A percentile compares a stretch with the other conserved stretches of the same genome.
These are phyloP conservation scores for Uropetala carovei DNA, from an alignment of 2,888 invertebrate species.

Conservation along the genomic window DNA sequence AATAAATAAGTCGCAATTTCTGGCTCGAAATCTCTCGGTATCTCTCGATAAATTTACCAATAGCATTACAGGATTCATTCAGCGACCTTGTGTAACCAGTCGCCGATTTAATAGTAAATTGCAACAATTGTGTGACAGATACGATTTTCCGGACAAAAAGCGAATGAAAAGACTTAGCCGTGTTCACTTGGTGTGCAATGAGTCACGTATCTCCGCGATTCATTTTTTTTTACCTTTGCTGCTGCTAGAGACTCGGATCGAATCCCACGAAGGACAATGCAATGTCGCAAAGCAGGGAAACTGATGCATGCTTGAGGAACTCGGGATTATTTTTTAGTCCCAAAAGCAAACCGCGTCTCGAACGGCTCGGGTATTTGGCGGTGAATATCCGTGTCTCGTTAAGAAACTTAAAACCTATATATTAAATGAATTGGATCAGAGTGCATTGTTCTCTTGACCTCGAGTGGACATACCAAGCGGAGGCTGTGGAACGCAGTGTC, in stretches of 20 bases:
- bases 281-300: background rate
- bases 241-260: background rate
- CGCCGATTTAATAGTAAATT: too few species aligned
- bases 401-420: background rate
- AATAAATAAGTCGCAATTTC: too few species aligned
- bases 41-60: too few species aligned
- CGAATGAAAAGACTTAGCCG: background rate
- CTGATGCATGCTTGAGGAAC: too few species aligned
- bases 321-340: too few species aligned
- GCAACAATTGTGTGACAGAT: background rate
- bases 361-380: too few species aligned
- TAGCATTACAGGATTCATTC: too few species aligned
- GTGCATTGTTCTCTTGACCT: conserved; percentile 52
- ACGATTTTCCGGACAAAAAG: background rate
- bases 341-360: too few species aligned
- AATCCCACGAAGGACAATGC: background rate
- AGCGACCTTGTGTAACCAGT: too few species aligned
- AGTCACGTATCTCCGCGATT: background rate
- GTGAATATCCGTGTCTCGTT: background rate
- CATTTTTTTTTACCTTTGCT: background rate
- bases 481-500: conserved; percentile 19
- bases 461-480: background rate
- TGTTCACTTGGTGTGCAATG: background rate
- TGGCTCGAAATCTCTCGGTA: too few species aligned
- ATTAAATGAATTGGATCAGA: conserved; percentile 8